A percentile compares a stretch with the other conserved stretches of the same genome.
Evolutionary conservation across 2,113 vertebrate genomes (phyloP).

Genomic region (Alethe diademata): DNA sequence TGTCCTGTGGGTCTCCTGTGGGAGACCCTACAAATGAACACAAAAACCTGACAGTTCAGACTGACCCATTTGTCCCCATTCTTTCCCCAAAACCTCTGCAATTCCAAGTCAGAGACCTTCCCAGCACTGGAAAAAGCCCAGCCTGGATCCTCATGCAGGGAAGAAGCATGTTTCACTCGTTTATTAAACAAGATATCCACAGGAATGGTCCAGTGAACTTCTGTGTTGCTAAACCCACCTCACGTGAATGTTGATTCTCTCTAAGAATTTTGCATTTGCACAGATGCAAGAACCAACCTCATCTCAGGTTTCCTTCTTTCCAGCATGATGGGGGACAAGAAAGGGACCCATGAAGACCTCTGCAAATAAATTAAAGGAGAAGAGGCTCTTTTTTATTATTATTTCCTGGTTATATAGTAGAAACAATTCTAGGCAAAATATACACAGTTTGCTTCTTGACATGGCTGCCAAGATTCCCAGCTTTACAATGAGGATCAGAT

Average conservation of each 20-base stretch:
- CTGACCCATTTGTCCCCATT: background rate
- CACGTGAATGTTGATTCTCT: background rate
- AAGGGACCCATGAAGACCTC: background rate
- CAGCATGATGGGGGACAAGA: background rate
- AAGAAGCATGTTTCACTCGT: background rate
- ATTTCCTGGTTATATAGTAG: background rate
- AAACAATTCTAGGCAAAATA: slow-evolving; percentile 37
- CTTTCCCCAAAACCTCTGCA: background rate
- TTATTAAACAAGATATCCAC: background rate
- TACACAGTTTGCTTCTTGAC: slow-evolving; percentile 13
- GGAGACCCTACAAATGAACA: background rate
- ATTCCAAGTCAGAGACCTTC: background rate
- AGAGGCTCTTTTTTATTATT: background rate
- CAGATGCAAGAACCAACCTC: background rate
- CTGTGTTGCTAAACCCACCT: background rate
- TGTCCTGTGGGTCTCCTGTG: background rate
- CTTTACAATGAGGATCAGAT: background rate
- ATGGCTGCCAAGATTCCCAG: slow-evolving; percentile 38
- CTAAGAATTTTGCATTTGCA: background rate
- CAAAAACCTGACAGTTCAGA: background rate
- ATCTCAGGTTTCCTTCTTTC: background rate
- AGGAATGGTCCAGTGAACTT: background rate
- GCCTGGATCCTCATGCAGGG: background rate
- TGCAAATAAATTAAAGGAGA: slow-evolving; percentile 1
- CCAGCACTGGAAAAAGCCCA: background rate